A percentile compares a stretch with the other conserved stretches of the same genome.
Conservation (phyloP, 2,113 vertebrate species). For the Campylomormyrus tamandua region DNA sequence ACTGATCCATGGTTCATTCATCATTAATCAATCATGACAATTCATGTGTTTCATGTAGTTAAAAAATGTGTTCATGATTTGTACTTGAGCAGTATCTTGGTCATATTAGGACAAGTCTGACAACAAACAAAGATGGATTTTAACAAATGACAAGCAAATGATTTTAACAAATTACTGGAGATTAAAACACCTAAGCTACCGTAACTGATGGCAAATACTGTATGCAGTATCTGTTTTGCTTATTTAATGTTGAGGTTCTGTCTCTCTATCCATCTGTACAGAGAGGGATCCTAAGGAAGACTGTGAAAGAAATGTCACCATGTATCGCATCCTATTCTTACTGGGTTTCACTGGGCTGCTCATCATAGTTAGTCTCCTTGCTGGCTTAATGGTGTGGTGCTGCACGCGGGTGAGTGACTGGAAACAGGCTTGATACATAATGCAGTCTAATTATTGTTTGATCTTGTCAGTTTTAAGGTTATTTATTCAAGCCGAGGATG, state of each 20-base stretch:
- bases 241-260: not conserved
- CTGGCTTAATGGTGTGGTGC: slow-evolving; percentile 10
- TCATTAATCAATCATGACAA: not conserved
- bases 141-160: not conserved
- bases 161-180: not conserved
- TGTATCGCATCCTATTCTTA: slow-evolving; percentile 19
- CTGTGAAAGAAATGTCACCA: not conserved
- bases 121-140: not conserved
- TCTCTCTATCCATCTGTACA: slow-evolving; percentile 26
- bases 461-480: not conserved
- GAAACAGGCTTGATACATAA: not conserved
- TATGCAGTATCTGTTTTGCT: not conserved
- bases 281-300: slow-evolving; percentile 21
- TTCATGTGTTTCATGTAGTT: not conserved
- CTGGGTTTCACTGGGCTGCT: slow-evolving; percentile 1
- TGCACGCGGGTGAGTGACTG: slow-evolving; percentile 32
- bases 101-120: not conserved
- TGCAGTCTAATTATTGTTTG: not conserved
- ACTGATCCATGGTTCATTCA: not conserved
- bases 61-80: not conserved
- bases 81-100: not conserved
- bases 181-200: not conserved
- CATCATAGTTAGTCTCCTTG: not conserved
- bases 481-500: not conserved
- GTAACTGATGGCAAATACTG: not conserved